A percentile compares a stretch with the other conserved stretches of the same genome.
These are phyloP conservation scores for Sylvicola cinctus DNA, from an alignment of 2,888 invertebrate species.

Conservation along the genomic window DNA sequence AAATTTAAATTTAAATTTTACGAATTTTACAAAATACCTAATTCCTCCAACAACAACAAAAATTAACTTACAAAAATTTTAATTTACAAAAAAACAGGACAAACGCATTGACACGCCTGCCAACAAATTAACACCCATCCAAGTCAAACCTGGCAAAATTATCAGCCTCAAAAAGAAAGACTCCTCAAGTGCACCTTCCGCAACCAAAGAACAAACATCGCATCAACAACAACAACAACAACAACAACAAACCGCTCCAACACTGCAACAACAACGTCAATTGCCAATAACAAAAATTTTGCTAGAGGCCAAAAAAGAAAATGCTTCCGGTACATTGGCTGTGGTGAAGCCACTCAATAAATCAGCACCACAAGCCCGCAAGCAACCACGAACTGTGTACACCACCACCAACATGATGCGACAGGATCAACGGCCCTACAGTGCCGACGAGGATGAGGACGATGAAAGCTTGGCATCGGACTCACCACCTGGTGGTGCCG, in stretches of 20 bases:
- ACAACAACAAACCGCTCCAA: conserved; percentile 8
- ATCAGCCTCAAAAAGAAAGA: conserved; percentile 20
- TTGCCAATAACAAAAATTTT: conserved; percentile 23
- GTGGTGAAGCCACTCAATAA: too few species aligned
- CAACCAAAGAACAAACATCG: conserved; percentile 2
- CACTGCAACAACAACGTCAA: conserved; percentile 3
- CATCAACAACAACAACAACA: conserved; percentile 4
- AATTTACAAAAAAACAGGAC: conserved; percentile 10
- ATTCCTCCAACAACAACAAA: background rate
- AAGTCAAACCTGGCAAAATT: conserved; percentile 21
- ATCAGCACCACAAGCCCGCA: too few species aligned
- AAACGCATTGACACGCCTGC: conserved; percentile 11
- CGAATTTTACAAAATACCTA: background rate
- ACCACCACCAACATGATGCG: too few species aligned
- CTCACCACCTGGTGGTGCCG: background rate
- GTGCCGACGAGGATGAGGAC: background rate
- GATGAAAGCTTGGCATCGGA: background rate
- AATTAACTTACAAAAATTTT: background rate
- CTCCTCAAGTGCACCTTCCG: background rate
- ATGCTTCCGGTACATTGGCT: too few species aligned
- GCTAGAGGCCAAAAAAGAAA: conserved; percentile 18
- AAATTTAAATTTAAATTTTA: background rate
- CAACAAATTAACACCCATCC: conserved; percentile 16
- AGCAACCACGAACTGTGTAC: too few species aligned
- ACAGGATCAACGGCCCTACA: background rate